Conservation (phyloP, 2,888 invertebrate species). For the Chalcosyrphus nemorum region DNA sequence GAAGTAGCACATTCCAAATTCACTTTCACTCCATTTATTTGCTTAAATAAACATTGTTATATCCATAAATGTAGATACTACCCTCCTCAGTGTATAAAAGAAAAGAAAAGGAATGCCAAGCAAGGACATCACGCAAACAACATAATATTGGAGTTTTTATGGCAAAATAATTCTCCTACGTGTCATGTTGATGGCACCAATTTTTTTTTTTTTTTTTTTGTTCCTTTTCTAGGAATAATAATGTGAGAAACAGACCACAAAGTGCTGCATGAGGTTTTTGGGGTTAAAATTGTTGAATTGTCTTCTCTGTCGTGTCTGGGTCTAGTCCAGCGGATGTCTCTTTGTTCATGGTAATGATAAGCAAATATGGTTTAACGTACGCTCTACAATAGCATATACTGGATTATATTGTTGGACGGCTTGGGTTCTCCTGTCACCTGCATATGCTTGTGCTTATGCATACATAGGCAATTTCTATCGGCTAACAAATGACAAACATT, state of each 20-base stretch:
- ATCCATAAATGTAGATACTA: neutral
- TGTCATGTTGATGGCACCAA: constrained; percentile 35
- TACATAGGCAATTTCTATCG: constrained; percentile 17
- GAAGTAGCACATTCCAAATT: neutral
- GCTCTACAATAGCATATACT: constrained; percentile 36
- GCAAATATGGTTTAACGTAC: constrained; percentile 64
- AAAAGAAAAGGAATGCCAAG: constrained; percentile 10
- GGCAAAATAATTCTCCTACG: constrained; percentile 65
- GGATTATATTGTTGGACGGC: constrained; percentile 8
- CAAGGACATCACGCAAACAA: constrained; percentile 66
- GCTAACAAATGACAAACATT: constrained; percentile 53
- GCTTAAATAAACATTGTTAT: constrained; percentile 17
- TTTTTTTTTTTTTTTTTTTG: neutral
- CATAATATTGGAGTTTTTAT: constrained; percentile 69
- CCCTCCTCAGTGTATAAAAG: neutral
- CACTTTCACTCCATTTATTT: constrained; percentile 5
- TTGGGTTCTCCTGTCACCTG: constrained; percentile 63
- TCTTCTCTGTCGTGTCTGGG: constrained; percentile 45
- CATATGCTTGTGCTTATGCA: constrained; percentile 29
- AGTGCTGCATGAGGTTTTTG: constrained; percentile 53
- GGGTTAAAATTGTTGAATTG: constrained; percentile 74
- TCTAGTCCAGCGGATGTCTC: constrained; percentile 56
- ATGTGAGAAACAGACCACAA: constrained; percentile 49
- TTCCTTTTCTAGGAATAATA: neutral
- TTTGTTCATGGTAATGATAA: constrained; percentile 69